Percentiles rank a stretch among this genome's conserved stretches.
These are phyloP conservation scores for Momotus momota DNA, from an alignment of 2,797 vertebrate genomes.

Conservation along the genomic window DNA sequence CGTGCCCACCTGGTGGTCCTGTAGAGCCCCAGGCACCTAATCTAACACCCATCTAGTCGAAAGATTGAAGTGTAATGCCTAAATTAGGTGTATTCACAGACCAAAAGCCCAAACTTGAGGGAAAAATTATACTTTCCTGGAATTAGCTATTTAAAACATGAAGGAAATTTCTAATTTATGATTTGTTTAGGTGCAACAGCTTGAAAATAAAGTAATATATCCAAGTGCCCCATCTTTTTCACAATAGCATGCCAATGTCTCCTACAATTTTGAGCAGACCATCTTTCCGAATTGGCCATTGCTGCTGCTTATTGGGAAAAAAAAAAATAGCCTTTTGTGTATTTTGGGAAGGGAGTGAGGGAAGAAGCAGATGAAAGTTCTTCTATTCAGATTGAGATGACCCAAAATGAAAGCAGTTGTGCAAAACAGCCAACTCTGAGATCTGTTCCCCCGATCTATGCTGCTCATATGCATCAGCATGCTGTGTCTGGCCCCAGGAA, in stretches of 20 bases:
- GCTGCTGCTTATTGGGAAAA: background rate
- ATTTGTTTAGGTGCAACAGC: background rate
- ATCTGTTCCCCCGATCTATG: background rate
- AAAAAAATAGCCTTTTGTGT: background rate
- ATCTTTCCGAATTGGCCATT: background rate
- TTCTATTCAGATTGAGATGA: background rate
- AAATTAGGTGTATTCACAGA: background rate
- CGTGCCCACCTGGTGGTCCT: background rate
- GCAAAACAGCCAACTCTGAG: background rate
- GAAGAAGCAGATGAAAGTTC: background rate
- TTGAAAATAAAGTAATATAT: background rate
- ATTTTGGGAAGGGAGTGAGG: background rate
- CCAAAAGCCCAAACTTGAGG: background rate
- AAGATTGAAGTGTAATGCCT: background rate
- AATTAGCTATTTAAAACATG: background rate
- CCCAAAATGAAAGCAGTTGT: background rate
- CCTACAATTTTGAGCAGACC: background rate
- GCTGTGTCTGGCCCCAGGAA: background rate
- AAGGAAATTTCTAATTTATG: background rate
- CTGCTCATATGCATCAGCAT: rapidly evolving
- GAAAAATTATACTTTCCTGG: background rate
- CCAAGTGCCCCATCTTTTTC: background rate
- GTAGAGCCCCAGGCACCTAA: rapidly evolving
- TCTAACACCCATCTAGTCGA: background rate
- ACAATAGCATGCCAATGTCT: background rate